Evolutionary conservation across 1,140 invertebrate species (phyloP).

Genomic region (Cylas formicarius): DNA sequence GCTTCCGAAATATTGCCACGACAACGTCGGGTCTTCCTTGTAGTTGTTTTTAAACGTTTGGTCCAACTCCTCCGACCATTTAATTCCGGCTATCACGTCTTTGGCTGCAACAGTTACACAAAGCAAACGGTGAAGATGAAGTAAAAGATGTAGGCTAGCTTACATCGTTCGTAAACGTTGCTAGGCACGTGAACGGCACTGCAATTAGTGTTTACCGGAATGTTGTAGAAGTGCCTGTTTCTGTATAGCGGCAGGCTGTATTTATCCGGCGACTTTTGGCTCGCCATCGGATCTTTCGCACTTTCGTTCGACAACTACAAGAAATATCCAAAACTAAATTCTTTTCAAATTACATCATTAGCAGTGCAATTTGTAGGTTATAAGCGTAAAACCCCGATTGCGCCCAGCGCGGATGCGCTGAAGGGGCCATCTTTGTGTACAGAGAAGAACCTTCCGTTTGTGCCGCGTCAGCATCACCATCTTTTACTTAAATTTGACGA

Average conservation of each 20-base stretch:
- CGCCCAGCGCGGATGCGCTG: too few relatives aligned
- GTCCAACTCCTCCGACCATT: constrained; percentile 81
- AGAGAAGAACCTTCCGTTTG: too few relatives aligned
- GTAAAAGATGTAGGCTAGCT: too few relatives aligned
- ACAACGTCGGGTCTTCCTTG: constrained; percentile 76
- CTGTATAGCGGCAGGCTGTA: constrained; percentile 51
- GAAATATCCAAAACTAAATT: neutral
- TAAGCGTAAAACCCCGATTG: too few relatives aligned
- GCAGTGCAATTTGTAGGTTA: neutral
- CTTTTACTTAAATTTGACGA: too few relatives aligned
- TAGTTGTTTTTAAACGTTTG: constrained; percentile 83
- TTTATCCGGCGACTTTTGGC: constrained; percentile 44
- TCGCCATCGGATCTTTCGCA: constrained; percentile 32
- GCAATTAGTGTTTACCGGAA: constrained; percentile 71
- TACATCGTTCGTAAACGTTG: constrained; percentile 88
- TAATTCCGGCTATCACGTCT: constrained; percentile 60
- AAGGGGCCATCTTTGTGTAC: too few relatives aligned
- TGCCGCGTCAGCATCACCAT: too few relatives aligned
- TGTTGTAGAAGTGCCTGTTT: constrained; percentile 72
- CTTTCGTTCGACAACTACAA: constrained; percentile 29
- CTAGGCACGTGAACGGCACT: constrained; percentile 93
- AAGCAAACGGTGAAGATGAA: too few relatives aligned
- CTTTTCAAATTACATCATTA: neutral
- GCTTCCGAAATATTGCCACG: constrained; percentile 97
- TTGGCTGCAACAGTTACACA: constrained; percentile 45